Percentiles rank a stretch among this genome's conserved stretches.
phyloP scores from a whole-genome alignment of 2,888 invertebrate genomes.

The Auanema sp. region DNA sequence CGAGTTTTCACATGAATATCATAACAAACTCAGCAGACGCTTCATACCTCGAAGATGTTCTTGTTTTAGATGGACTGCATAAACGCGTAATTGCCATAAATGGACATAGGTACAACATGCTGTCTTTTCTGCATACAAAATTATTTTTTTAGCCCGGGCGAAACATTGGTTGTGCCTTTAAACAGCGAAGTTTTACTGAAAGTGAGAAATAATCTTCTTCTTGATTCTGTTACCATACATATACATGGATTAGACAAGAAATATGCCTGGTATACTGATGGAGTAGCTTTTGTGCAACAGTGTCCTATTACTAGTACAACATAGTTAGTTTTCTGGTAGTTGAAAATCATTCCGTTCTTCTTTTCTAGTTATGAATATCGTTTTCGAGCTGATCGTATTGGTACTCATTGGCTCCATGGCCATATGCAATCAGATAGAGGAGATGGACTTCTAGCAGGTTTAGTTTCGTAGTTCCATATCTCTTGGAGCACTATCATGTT shows the following conservation, averaged over 20 bases:
- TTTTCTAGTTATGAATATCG: constrained; percentile 49
- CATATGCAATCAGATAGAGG: constrained; percentile 57
- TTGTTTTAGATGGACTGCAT: constrained; percentile 47
- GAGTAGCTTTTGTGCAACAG: constrained; percentile 58
- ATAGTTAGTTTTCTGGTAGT: constrained; percentile 24
- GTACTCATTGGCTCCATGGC: constrained; percentile 58
- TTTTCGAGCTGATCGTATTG: constrained; percentile 57
- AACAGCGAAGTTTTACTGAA: constrained; percentile 52
- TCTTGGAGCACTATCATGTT: neutral
- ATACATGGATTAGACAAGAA: constrained; percentile 59
- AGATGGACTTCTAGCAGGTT: constrained; percentile 56
- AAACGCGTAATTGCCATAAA: constrained; percentile 48
- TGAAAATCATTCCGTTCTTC: neutral
- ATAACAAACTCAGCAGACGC: constrained; percentile 21
- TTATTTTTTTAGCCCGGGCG: constrained; percentile 49
- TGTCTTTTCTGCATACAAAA: too few species aligned
- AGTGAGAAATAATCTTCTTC: constrained; percentile 49
- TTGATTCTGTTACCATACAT: constrained; percentile 54
- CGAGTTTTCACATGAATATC: constrained; percentile 16
- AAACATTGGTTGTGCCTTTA: constrained; percentile 53
- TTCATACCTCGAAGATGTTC: constrained; percentile 32
- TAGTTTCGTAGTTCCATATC: neutral
- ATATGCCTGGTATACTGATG: constrained; percentile 56
- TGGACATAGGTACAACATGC: constrained; percentile 38
- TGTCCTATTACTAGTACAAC: constrained; percentile 53